Evolutionary conservation across 2,888 invertebrate genomes (phyloP), one percentile per base, ranked within the genome.

Genomic region (Caenorhabditis sp.): DNA sequence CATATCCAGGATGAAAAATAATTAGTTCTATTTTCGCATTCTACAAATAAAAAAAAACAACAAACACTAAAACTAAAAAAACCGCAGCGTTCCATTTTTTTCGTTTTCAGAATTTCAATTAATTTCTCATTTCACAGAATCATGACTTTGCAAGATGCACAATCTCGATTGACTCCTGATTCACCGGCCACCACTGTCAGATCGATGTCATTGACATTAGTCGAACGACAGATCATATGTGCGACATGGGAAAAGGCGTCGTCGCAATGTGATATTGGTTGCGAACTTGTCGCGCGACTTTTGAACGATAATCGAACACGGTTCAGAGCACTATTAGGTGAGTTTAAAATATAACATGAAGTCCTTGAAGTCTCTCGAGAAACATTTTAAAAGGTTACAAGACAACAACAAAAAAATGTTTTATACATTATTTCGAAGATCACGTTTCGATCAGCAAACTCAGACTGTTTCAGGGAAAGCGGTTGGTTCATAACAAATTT

Each of bases 251-350:
- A 69, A 14, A 74, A 69, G 69, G 78, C 78, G 3, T 63, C 75
- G n/a, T 60, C 54, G 14, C 59, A 69, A 49, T 60, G 69, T 0
- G 75, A 78, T 58, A 69, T 78, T 19, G 78, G 78, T 12, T 72
- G 72, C 23, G 78, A 78, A 57, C 61, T 78, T 1, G 68, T 75
- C 26, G 70, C 72, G 26, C 36, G 78, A 53, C 63, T 78, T 3
- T 64, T 78, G 23, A 78, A 78, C 36, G 78, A 78, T 60, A 78
- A 73, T 60, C 58, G 78, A 62, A 75, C 75, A 37, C 64, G 70
- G 0, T 78, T 78, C 54, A 58, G 75, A 17, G 72, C 74, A 19
- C 64, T 78, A 23, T 53, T 78, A 17, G 78, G 74, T 74, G 60
- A n/a, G 23, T 49, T 19, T n/a, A n/a, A n/a, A n/a, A n/a, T n/a